Evolutionary conservation across 2,888 invertebrate genomes (phyloP).

Genomic region (Acleris laterana): DNA sequence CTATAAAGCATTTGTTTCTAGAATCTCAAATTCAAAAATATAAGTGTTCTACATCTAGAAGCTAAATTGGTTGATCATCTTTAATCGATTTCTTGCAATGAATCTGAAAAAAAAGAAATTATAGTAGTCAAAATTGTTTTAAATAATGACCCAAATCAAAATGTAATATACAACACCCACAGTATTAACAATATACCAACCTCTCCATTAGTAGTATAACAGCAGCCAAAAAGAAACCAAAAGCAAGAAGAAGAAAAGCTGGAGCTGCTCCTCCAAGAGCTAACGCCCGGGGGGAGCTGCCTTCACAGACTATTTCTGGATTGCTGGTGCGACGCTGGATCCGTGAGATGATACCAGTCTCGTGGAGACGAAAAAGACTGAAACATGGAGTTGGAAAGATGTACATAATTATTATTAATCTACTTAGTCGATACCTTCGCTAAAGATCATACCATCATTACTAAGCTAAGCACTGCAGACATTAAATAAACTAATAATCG

Average conservation of each 20-base stretch:
- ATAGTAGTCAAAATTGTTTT: too few species aligned
- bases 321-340: slow-evolving; percentile 53
- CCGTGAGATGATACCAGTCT: slow-evolving; percentile 64
- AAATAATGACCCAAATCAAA: not conserved
- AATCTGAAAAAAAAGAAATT: slow-evolving; percentile 1
- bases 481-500: too few species aligned
- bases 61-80: not conserved
- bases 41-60: not conserved
- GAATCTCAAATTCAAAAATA: not conserved
- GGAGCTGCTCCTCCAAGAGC: slow-evolving; percentile 74
- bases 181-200: slow-evolving; percentile 40
- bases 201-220: slow-evolving; percentile 63
- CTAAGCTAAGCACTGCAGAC: too few species aligned
- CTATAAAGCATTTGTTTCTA: too few species aligned
- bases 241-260: slow-evolving; percentile 65
- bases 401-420: too few species aligned
- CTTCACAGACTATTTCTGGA: slow-evolving; percentile 55
- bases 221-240: slow-evolving; percentile 55
- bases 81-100: not conserved
- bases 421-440: too few species aligned
- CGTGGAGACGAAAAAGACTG: slow-evolving; percentile 60
- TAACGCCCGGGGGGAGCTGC: slow-evolving; percentile 66
- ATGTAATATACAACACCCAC: too few species aligned
- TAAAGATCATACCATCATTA: too few species aligned
- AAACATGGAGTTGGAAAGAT: slow-evolving; percentile 8